Base-by-base conservation (phyloP, 2,797 vertebrate species). In the Chromis chromis region DNA sequence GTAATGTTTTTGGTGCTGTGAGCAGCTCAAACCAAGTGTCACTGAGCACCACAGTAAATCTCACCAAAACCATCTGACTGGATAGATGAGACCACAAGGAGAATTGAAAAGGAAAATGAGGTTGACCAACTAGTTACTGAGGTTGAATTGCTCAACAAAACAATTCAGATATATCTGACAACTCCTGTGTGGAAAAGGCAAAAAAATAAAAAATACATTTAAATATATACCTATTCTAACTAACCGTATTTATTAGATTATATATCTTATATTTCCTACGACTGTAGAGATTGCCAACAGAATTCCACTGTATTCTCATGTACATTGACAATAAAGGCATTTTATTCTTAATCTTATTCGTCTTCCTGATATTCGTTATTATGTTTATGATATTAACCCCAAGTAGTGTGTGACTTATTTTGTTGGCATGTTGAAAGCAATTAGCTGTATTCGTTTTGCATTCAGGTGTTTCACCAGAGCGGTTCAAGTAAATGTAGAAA, bases 401-500 rank as follows among this genome's bases (percentile, higher is more conserved):
- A 6, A 25, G 19, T 21, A 24, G 2, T 22, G 16, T 17, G 22
- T 36, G 25, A 40, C 5, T 13, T 24, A 1, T 14, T 55, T 21
- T 27, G 21, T 39, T 17, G 9, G 3, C 8, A 27, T 19, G 56
- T 27, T 55, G 4, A 46, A 57, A 14, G 13, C 0, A 74, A 58
- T 63, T 75, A 7, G 36, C 6, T 19, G 1, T n/a, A 27, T 40
- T 24, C 21, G 33, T 53, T 9, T 44, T 46, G 17, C 17, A 31
- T 48, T 46, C 2, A 53, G 31, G 44, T 9, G 0, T 52, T 68
- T 33, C 39, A 56, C 5, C 6, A 54, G 4, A 74, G 49, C 40
- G 24, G 1, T 53, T 74, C 21, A 1, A 62, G 50, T 63, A 13
- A 27, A 61, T 60, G 25, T 31, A 73, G 11, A 58, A 78, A 64